A percentile compares a stretch with the other conserved stretches of the same genome.
Evolutionary conservation across 2,797 vertebrate genomes (phyloP).

Genomic region (Macropus fuliginosus): DNA sequence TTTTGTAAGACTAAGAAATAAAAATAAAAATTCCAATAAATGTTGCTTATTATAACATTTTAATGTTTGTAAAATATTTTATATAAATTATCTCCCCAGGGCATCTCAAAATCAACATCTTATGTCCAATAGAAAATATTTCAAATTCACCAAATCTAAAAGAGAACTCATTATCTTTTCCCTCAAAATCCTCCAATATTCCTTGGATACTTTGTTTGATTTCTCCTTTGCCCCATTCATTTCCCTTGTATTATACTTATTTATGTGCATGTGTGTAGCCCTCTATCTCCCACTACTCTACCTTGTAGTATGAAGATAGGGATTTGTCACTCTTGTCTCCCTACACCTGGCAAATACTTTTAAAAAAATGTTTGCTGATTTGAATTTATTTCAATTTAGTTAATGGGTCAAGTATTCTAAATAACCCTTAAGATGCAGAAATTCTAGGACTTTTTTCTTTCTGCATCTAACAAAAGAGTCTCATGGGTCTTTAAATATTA

Average conservation of each 20-base stretch:
- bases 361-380: not conserved
- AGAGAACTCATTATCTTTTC: constrained; percentile 2
- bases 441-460: not conserved
- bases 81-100: not conserved
- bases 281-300: not conserved
- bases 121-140: not conserved
- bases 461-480: not conserved
- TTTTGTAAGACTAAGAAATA: not conserved
- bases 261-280: not conserved
- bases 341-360: not conserved
- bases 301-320: not conserved
- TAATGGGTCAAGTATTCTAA: not conserved
- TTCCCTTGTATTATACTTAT: not conserved
- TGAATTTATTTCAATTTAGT: not conserved
- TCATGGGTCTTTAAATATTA: not conserved
- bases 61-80: not conserved
- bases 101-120: not conserved
- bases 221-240: not conserved
- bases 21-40: not conserved
- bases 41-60: not conserved
- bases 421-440: not conserved
- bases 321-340: not conserved
- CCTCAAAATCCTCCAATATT: not conserved
- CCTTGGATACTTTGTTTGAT: not conserved
- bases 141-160: constrained; percentile 12